Percentiles rank a stretch among this genome's conserved stretches.
Evolutionary conservation across 2,797 vertebrate species (phyloP).

Genomic region (Mus spretus): DNA sequence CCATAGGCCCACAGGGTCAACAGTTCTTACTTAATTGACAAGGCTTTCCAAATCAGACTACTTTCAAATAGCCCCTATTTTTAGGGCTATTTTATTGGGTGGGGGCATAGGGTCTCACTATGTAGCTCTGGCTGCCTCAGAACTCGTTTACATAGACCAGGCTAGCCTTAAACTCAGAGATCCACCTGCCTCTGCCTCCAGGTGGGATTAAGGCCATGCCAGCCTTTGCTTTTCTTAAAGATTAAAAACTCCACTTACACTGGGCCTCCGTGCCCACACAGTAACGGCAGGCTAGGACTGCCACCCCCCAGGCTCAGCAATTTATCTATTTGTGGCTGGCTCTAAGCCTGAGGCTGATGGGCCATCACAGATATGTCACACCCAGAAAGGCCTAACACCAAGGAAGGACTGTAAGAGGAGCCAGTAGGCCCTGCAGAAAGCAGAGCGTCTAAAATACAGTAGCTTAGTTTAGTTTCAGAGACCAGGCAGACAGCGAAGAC

Average conservation of each 20-base stretch:
- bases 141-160: neutral
- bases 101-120: neutral
- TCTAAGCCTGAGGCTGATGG: neutral
- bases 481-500: neutral
- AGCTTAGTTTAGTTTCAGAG: neutral
- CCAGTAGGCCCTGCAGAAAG: neutral
- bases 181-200: neutral
- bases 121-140: neutral
- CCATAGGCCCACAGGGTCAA: neutral
- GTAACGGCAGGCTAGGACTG: neutral
- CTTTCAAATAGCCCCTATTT: neutral
- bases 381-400: neutral
- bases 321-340: neutral
- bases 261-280: neutral
- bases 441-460: neutral
- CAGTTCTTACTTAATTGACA: conserved; percentile 4
- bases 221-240: neutral
- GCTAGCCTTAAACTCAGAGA: neutral
- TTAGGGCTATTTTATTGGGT: neutral
- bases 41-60: conserved; percentile 36
- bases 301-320: too few species aligned
- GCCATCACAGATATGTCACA: neutral
- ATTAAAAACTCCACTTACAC: neutral
- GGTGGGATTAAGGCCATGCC: neutral
- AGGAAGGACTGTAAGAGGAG: neutral